phyloP scores from a whole-genome alignment of 2,888 invertebrate species.

The Ornithoptera alexandrae region DNA sequence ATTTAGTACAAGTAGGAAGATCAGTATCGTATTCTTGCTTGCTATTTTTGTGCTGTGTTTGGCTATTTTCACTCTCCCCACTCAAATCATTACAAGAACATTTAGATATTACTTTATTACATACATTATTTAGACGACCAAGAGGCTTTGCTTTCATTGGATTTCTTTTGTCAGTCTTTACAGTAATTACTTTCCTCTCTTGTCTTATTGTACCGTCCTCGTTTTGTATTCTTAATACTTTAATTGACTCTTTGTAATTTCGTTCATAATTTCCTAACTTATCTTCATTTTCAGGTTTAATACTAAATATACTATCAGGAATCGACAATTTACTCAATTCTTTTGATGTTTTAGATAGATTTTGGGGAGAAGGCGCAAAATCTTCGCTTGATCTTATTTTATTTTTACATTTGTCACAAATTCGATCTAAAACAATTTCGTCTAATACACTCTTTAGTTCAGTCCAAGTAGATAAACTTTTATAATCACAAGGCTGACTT shows the following conservation, averaged over 20 bases:
- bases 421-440: constrained; percentile 31
- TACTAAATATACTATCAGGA: constrained; percentile 20
- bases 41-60: not conserved
- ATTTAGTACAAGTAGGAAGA: constrained; percentile 10
- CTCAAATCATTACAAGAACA: constrained; percentile 11
- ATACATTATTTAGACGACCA: not conserved
- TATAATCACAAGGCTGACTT: constrained; percentile 32
- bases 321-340: constrained; percentile 14
- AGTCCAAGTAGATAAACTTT: constrained; percentile 37
- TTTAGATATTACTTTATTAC: not conserved
- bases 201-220: constrained; percentile 47
- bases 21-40: not conserved
- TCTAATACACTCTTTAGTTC: constrained; percentile 36
- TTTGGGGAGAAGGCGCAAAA: constrained; percentile 8
- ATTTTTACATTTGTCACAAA: constrained; percentile 33
- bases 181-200: constrained; percentile 47
- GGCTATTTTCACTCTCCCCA: not conserved
- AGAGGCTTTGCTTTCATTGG: constrained; percentile 28
- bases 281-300: constrained; percentile 23
- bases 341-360: constrained; percentile 4
- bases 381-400: not conserved
- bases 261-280: constrained; percentile 40
- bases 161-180: constrained; percentile 44
- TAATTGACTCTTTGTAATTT: constrained; percentile 48
- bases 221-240: constrained; percentile 42